Percentiles rank a stretch among this genome's conserved stretches.
These are phyloP conservation scores for Marasmarcha lunaedactyla DNA, from an alignment of 2,888 invertebrate species.

Conservation along the genomic window DNA sequence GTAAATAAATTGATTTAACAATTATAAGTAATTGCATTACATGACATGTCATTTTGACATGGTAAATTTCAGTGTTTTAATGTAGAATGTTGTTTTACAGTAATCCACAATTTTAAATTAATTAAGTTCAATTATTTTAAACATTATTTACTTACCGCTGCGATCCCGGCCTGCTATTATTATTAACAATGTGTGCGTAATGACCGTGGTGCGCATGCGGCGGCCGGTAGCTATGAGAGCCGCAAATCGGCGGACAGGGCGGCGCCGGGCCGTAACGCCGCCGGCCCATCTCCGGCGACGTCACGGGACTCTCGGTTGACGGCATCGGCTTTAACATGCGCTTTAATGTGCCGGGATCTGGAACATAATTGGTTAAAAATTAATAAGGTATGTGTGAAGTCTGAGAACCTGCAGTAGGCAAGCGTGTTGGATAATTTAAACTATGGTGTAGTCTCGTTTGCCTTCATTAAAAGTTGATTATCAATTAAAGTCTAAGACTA, in stretches of 20 bases:
- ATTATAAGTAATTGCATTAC: too few species aligned
- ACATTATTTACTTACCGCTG: conserved; percentile 74
- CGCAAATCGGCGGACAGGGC: conserved; percentile 73
- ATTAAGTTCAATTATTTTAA: too few species aligned
- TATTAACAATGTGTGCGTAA: conserved; percentile 59
- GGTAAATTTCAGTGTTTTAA: too few species aligned
- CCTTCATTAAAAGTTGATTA: too few species aligned
- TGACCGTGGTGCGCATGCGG: conserved; percentile 65
- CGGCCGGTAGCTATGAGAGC: conserved; percentile 69
- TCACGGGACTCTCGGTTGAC: conserved; percentile 88
- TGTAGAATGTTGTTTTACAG: too few species aligned
- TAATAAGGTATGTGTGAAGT: conserved; percentile 1
- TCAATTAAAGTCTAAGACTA: too few species aligned
- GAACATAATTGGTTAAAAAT: not conserved
- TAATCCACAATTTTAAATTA: too few species aligned
- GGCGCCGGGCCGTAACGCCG: conserved; percentile 74
- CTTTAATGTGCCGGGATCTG: conserved; percentile 89
- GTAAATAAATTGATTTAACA: too few species aligned
- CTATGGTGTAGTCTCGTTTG: too few species aligned
- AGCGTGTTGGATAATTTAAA: too few species aligned
- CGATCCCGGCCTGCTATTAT: conserved; percentile 75
- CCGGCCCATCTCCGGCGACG: conserved; percentile 91
- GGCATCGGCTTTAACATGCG: conserved; percentile 96
- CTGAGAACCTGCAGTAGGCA: not conserved
- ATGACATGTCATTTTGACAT: too few species aligned